A percentile compares a stretch with the other conserved stretches of the same genome.
phyloP scores from a whole-genome alignment of 2,113 vertebrate species.

The Myotis brandtii region DNA sequence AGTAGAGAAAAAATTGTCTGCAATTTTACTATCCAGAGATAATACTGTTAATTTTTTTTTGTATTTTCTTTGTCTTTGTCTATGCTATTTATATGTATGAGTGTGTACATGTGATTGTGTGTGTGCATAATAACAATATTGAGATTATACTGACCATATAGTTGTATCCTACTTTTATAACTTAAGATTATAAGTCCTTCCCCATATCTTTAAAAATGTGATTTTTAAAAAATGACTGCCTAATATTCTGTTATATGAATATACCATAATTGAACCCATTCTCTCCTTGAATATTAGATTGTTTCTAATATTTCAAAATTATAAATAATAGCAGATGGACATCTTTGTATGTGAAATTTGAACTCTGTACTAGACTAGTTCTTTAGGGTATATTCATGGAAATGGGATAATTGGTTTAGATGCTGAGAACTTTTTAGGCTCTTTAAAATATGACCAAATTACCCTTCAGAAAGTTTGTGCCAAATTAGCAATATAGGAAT shows the following conservation, averaged over 20 bases:
- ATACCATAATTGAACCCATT: slow-evolving; percentile 35
- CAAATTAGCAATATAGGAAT: slow-evolving; percentile 38
- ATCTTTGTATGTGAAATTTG: slow-evolving; percentile 58
- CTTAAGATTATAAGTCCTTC: slow-evolving; percentile 29
- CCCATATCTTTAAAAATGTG: slow-evolving; percentile 64
- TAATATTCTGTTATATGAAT: slow-evolving; percentile 62
- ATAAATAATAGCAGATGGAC: slow-evolving; percentile 48
- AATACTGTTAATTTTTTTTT: slow-evolving; percentile 72
- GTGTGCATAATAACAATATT: slow-evolving; percentile 60
- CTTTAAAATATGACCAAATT: slow-evolving; percentile 60
- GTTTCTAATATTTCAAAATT: slow-evolving; percentile 65
- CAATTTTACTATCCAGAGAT: slow-evolving; percentile 62
- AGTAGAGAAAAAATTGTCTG: slow-evolving; percentile 53
- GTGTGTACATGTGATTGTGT: slow-evolving; percentile 65
- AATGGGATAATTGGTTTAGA: slow-evolving; percentile 47
- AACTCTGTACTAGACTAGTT: slow-evolving; percentile 29
- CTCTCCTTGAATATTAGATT: slow-evolving; percentile 64
- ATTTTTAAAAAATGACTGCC: slow-evolving; percentile 64
- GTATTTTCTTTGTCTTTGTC: slow-evolving; percentile 72
- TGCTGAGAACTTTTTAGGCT: slow-evolving; percentile 50
- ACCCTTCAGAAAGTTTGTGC: slow-evolving; percentile 51
- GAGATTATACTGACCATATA: slow-evolving; percentile 51
- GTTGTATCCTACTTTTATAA: slow-evolving; percentile 64
- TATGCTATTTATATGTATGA: slow-evolving; percentile 66
- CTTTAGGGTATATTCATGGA: slow-evolving; percentile 38